Base-by-base conservation (phyloP, 2,797 vertebrate genomes). In the Sciurus vulgaris region DNA sequence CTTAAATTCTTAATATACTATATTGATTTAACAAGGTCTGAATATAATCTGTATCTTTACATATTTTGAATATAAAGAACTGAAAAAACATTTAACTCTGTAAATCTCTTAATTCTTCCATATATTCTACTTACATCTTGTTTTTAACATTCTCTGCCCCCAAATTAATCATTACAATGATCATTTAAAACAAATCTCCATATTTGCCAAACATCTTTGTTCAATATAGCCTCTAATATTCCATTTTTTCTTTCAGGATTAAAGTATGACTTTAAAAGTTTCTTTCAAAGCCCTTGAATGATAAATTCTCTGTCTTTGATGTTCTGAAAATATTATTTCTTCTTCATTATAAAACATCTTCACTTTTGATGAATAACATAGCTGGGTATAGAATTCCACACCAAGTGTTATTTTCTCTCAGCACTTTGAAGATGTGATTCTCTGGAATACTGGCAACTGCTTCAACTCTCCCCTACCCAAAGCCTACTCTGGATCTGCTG, bases 321-420 rank as follows among this genome's bases (percentile, higher is more conserved):
- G 94, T 82, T 86, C 47, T 86, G 86, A 76, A 90, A 89, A 44
- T 47, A 47, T 49, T 79, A 54, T 91, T 92, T 86, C 11, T 81
- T 85, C 26, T 92, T 87, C 72, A 63, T 79, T 72, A 67, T 49
- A 95, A 76, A 14, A 47, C 24, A 67, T 69, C 30, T 84, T 94
- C 41, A 51, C 33, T 41, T 87, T 84, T 87, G 82, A 74, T 51
- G 82, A 87, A 51, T 88, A 89, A 59, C 20, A 87, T 70, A 61
- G 17, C 41, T 82, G 63, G 20, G 6, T 65, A 24, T 72, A 63
- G 73, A 69, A 89, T 78, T 86, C 20, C 22, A 9, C 65, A 38
- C 44, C 91, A 61, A 89, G 78, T 63, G 11, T 41, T 78, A 20
- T 86, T 86, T 89, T 93, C 33, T 79, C 59, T 74, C 33, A 14